Percentiles rank a stretch among this genome's conserved stretches.
Evolutionary conservation across 2,888 invertebrate genomes (phyloP).

Genomic region (Agriopis marginaria): DNA sequence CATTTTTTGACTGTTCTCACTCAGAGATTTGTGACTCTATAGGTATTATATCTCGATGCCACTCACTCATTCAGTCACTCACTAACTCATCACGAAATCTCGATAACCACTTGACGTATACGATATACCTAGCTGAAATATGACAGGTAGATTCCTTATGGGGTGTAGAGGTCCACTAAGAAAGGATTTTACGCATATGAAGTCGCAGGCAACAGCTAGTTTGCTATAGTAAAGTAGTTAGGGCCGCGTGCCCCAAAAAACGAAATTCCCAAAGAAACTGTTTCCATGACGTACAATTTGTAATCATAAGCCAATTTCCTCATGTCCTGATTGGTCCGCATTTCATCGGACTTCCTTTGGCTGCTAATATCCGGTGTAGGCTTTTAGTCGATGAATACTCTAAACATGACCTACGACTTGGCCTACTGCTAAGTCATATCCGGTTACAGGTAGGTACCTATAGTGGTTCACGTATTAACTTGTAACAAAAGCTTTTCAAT

Average conservation of each 20-base stretch:
- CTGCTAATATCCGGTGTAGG: constrained; percentile 76
- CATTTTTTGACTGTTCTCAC: too few relatives aligned
- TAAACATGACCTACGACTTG: constrained; percentile 45
- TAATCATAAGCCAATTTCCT: constrained; percentile 61
- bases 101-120: too few relatives aligned
- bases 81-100: too few relatives aligned
- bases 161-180: too few relatives aligned
- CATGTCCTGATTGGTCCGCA: constrained; percentile 53
- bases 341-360: constrained; percentile 59
- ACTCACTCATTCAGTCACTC: too few relatives aligned
- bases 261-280: not conserved
- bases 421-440: constrained; percentile 57
- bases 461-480: constrained; percentile 8
- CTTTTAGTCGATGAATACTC: constrained; percentile 76
- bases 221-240: not conserved
- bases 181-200: too few relatives aligned
- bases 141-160: too few relatives aligned
- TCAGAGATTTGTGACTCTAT: too few relatives aligned
- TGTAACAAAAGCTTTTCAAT: constrained; percentile 11
- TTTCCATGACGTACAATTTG: constrained; percentile 14
- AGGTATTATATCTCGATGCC: too few relatives aligned
- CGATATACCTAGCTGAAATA: too few relatives aligned
- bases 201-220: not conserved
- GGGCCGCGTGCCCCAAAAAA: not conserved
- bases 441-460: constrained; percentile 39